A percentile compares a stretch with the other conserved stretches of the same genome.
Conservation (phyloP, 2,113 vertebrate species). For the Proterorhinus semilunaris region DNA sequence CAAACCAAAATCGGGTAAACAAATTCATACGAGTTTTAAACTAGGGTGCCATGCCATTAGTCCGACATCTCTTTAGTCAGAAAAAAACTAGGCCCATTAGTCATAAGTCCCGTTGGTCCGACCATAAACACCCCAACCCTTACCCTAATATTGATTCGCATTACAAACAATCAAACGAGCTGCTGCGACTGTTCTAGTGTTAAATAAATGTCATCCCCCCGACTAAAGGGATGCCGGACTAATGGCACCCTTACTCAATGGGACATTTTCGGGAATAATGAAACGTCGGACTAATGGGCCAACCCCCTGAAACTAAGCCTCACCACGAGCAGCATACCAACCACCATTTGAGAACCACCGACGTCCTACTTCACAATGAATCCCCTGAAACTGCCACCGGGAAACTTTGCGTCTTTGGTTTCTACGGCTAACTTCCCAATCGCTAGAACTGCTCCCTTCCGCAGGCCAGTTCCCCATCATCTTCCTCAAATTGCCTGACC, state of each 20-base stretch:
- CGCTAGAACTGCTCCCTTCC: background rate
- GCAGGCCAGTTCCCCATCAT: slow-evolving; percentile 14
- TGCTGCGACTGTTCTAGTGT: too few species aligned
- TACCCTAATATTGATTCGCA: too few species aligned
- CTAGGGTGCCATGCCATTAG: background rate
- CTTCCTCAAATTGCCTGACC: slow-evolving; percentile 6
- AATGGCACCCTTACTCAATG: too few species aligned
- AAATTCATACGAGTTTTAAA: background rate
- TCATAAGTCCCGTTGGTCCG: too few species aligned
- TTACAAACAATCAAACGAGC: too few species aligned
- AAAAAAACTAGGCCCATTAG: too few species aligned
- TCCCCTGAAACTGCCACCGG: slow-evolving; percentile 27
- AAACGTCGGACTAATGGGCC: background rate
- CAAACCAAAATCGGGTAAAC: background rate
- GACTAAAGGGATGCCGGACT: too few species aligned
- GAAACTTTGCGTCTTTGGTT: slow-evolving; percentile 37
- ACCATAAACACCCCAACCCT: too few species aligned
- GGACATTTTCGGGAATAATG: too few species aligned
- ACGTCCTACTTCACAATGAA: background rate
- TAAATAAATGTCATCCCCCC: too few species aligned
- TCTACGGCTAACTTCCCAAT: slow-evolving; percentile 21
- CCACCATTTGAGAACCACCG: background rate
- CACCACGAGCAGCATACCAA: background rate
- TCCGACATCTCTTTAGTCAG: too few species aligned
- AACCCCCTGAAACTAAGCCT: too few species aligned